Evolutionary conservation across 2,888 invertebrate species (phyloP), one percentile per base, ranked within the genome.

Genomic region (Drosophila acutilabella): DNA sequence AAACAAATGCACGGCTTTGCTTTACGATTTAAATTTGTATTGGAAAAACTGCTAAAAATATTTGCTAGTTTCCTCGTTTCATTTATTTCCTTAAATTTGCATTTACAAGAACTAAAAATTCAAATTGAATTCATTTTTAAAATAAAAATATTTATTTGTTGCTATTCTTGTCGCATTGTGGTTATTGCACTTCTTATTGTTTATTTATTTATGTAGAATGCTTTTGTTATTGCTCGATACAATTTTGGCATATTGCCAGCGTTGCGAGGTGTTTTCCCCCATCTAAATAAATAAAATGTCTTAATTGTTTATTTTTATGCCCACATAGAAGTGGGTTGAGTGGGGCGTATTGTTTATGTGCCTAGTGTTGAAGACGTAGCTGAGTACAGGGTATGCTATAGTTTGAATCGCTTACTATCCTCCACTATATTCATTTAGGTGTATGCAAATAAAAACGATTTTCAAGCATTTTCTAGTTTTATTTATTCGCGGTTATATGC

Each of bases 201-300:
- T 56, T 42, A 20, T 71, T 78, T 80, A 65, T 85, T 80, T 78
- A 69, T 64, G 64, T 51, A 64, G 45, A 69, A 47, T 38, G 47
- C 30, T 69, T 70, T 59, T 62, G 44, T 68, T 72, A 42, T 71
- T 65, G 61, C 57, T 51, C 44, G 33, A 30, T 53, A 61, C 53
- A 60, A 61, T 68, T 71, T 74, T 87, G 88, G 88, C 70, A 44
- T 53, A 44, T 14, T 66, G 81, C 85, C 82, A 87, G 33, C 13
- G 36, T 14, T 26, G 26, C 59, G 14, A 64, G 67, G 64, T 54
- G 60, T 67, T 73, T 71, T 70, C 60, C 61, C 64, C 61, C 65
- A 53, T 52, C 52, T 68, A 80, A 62, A 76, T 65, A 79, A 72
- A 64, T 59, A 60, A 75, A 42, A 14, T 23, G n/a, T 23, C 14